Base-by-base conservation (phyloP, 1,140 invertebrate species). In the Chelonus insularis region DNA sequence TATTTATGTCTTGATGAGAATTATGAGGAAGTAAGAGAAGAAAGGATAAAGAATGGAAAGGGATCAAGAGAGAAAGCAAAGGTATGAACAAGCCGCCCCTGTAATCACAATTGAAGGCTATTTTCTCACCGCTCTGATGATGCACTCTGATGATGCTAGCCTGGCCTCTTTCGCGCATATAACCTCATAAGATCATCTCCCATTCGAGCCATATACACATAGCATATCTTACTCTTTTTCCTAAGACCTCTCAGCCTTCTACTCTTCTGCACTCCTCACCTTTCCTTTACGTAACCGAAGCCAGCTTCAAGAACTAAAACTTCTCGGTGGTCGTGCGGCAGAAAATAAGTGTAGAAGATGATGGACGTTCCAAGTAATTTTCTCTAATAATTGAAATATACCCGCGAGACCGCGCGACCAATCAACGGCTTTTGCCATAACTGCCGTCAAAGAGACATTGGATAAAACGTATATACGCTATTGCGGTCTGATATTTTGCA, bases 331-430 rank as follows among this genome's bases (percentile, higher is more conserved):
- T 74, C 71, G 71, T 72, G 75, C 77, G 76, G 39, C 14, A 55
- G 39, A 55, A 61, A 80, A 77, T 81, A 79, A 81, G 77, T 80
- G 77, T 76, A 79, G 77, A 78, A 78, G 74, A 82, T 82, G 78
- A 80, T 79, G 78, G 74, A 78, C 77, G 75, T 74, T 71, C 71
- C 71, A 45, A 32, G 80, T 82, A 81, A 82, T 82, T 82, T 76
- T 74, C 77, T 79, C 74, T 81, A 82, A 82, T 82, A 82, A 82
- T 82, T 82, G 80, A 82, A 82, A 81, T 82, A 76, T 76, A 77
- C 76, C 74, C 74, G 69, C 23, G 72, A 71, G 70, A 70, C 67
- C 70, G 18, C 21, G 20, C 21, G 45, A 43, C 41, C 41, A 18
- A 43, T 43, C 12, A 16, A 43, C 41, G 14, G 12, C 5, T 43